Conservation (phyloP, 2,888 invertebrate species). For the Drosophila eohydei region DNA sequence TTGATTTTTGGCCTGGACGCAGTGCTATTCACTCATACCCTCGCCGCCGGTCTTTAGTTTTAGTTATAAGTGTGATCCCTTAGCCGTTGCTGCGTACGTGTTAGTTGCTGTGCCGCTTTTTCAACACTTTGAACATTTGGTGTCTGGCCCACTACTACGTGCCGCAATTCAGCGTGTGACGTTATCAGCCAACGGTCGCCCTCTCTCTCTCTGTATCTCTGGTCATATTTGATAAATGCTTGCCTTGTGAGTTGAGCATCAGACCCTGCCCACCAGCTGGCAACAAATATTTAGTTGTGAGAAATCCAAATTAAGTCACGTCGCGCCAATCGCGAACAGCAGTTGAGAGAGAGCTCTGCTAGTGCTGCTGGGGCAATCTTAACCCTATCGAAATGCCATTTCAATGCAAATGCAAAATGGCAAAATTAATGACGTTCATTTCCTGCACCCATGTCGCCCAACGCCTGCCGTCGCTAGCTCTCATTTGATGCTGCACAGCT, state of each 20-base stretch:
- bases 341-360: conserved; percentile 51
- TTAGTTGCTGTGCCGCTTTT: conserved; percentile 69
- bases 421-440: conserved; percentile 82
- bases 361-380: conserved; percentile 55
- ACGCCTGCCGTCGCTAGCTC: neutral
- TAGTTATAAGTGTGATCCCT: neutral
- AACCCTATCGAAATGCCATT: conserved; percentile 79
- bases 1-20: conserved; percentile 69
- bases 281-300: conserved; percentile 74
- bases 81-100: conserved; percentile 64
- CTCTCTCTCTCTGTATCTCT: neutral
- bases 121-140: conserved; percentile 73
- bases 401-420: conserved; percentile 80
- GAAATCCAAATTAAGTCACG: conserved; percentile 83
- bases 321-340: conserved; percentile 83
- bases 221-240: conserved; percentile 78
- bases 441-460: conserved; percentile 56
- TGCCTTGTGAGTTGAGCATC: neutral
- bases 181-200: conserved; percentile 49
- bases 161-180: conserved; percentile 76
- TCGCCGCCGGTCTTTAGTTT: neutral
- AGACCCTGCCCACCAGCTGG: conserved; percentile 4
- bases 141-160: conserved; percentile 61
- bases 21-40: neutral
- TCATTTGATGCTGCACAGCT: conserved; percentile 56